Percentiles rank a stretch among this genome's conserved stretches.
These are phyloP conservation scores for Pogonus chalceus DNA, from an alignment of 1,140 invertebrate species.

Conservation along the genomic window DNA sequence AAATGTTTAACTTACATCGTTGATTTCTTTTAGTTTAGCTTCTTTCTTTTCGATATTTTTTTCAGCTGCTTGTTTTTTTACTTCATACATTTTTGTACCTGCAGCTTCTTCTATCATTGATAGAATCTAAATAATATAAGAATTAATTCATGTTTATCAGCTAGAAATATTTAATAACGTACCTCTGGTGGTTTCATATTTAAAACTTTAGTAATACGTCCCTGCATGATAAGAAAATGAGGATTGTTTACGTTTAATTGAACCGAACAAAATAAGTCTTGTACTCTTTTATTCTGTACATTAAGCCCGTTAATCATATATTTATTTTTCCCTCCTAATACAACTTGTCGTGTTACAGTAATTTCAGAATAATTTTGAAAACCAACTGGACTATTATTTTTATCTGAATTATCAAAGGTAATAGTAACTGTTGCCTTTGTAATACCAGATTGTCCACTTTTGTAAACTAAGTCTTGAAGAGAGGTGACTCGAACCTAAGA, in stretches of 20 bases:
- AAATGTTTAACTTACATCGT: constrained; percentile 49
- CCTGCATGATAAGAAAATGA: constrained; percentile 99
- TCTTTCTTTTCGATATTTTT: constrained; percentile 93
- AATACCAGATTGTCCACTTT: constrained; percentile 92
- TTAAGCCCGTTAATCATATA: constrained; percentile 92
- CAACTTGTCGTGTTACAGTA: constrained; percentile 79
- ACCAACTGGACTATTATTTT: constrained; percentile 74
- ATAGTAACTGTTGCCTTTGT: constrained; percentile 94
- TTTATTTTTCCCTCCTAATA: constrained; percentile 78
- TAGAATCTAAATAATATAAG: constrained; percentile 54
- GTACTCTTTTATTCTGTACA: constrained; percentile 80
- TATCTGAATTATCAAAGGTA: constrained; percentile 88
- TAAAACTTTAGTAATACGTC: constrained; percentile 95
- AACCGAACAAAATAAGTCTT: constrained; percentile 92
- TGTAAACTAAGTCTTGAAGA: constrained; percentile 93
- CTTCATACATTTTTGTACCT: constrained; percentile 95
- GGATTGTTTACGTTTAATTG: constrained; percentile 99
- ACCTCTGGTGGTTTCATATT: constrained; percentile 98
- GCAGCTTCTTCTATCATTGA: constrained; percentile 99
- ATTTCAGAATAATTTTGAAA: constrained; percentile 92
- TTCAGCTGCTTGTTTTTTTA: constrained; percentile 79
- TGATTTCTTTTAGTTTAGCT: constrained; percentile 77
- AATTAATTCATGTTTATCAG: neutral
- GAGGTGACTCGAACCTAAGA: constrained; percentile 81
- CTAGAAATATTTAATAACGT: constrained; percentile 19